Evolutionary conservation across 2,113 vertebrate species (phyloP), one percentile per base, ranked within the genome.

Genomic region (Actenoides lindsayi): DNA sequence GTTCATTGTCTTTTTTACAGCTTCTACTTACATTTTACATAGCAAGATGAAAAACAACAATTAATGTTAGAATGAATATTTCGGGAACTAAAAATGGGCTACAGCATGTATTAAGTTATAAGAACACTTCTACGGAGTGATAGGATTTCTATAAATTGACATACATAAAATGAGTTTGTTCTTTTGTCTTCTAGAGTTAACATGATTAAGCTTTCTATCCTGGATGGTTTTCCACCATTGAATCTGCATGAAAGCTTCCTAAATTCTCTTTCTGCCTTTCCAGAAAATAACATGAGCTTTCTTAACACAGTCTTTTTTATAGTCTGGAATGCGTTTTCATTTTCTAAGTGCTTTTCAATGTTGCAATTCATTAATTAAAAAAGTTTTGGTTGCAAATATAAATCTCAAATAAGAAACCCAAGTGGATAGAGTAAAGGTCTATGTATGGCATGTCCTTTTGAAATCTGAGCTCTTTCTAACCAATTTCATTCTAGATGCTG

Each of bases 271-370:
- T 82, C 88, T 89, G 88, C 19, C 69, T 93, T 92, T 95, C 85
- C 79, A 96, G 86, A 94, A 93, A 91, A 81, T 35, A 96, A 90
- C 63, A 71, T 12, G 21, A 91, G 41, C 65, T 69, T 80, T 78
- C 74, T 82, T 84, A 83, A 59, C 35, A 6, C 2, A 1, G 50
- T 27, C 35, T 91, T 87, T 89, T 89, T 93, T 87, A 56, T 33
- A 60, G 60, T 39, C 83, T 92, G 94, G 92, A 93, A 94, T 90
- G 69, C 23, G 33, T 80, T 95, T 78, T 81, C 53, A 71, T 91
- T 96, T 93, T 93, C 71, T 90, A 93, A 91, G 73, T 89, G 64
- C 69, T 94, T 94, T 96, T 90, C 93, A 96, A 92, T 75, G 57
- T 81, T 93, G 51, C 62, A 82, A 35, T 48, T 94, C 50, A 65